Base-by-base conservation (phyloP, 2,113 vertebrate species). In the Ginglymostoma cirratum region DNA sequence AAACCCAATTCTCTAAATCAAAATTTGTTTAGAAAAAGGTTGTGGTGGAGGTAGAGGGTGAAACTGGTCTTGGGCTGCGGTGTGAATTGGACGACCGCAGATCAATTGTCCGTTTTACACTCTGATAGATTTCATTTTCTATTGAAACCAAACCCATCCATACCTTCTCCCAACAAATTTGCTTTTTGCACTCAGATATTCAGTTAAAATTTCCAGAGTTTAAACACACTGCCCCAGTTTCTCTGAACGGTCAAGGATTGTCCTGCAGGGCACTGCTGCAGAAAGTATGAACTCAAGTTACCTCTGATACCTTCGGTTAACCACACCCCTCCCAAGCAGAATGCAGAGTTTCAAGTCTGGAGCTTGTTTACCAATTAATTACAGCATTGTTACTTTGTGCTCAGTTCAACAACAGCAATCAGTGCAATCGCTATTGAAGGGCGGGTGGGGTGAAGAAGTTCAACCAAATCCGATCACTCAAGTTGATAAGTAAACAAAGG, bases 161-260 rank as follows among this genome's bases (percentile, higher is more conserved):
- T 30, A n/a, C 61, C n/a, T 34, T 23, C 8, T 19, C 8, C 65
- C 72, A 76, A 52, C 42, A 23, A 17, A 72, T 72, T 72, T 72
- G 17, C 19, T 67, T 94, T 42, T 76, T 95, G 94, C 66, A 95
- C 7, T 48, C 94, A 95, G 94, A 52, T 69, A 95, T 95, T 76
- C 94, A 72, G 69, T 76, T 95, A 72, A 72, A 95, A 42, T 42
- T 94, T 38, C 93, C 30, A 5, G 66, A 27, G 38, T 72, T 52
- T 34, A 95, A 21, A 24, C 42, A 42, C 61, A 45, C 42, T 72
- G 12, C 8, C n/a, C 34, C 5, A 38, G 34, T 66, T 65, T 90
- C 65, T 65, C 30, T 15, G 55, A 34, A 65, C 17, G 30, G 55
- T 19, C n/a, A 30, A 19, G 55, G 87, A 61, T 3, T n/a, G 30